A percentile compares a stretch with the other conserved stretches of the same genome.
These are phyloP conservation scores for Sitodiplosis mosellana DNA, from an alignment of 1,140 invertebrate genomes.

Conservation along the genomic window DNA sequence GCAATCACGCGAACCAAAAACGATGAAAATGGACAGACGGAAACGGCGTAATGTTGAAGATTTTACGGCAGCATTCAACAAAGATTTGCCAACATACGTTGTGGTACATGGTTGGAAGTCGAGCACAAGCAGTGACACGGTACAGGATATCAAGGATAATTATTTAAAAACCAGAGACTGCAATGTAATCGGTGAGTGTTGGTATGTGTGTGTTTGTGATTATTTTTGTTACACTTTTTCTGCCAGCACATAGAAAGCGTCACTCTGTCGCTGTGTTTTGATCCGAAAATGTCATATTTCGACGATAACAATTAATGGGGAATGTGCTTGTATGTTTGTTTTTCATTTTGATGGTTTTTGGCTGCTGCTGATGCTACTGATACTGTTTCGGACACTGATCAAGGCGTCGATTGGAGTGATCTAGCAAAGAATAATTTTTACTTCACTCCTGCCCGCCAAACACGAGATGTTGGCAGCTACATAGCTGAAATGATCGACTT, in stretches of 20 bases:
- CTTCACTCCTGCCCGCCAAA: slow-evolving; percentile 39
- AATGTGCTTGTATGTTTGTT: too few relatives aligned
- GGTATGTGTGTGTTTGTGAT: too few relatives aligned
- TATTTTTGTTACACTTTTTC: too few relatives aligned
- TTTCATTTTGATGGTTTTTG: too few relatives aligned
- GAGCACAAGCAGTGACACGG: slow-evolving; percentile 22
- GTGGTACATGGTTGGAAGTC: slow-evolving; percentile 60
- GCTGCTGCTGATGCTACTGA: too few relatives aligned
- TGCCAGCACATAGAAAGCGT: too few relatives aligned
- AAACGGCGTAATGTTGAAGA: background rate
- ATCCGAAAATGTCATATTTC: too few relatives aligned
- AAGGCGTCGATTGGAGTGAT: slow-evolving; percentile 42
- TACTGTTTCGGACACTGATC: background rate
- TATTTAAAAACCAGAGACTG: slow-evolving; percentile 32
- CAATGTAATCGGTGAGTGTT: slow-evolving; percentile 33
- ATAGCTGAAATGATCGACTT: slow-evolving; percentile 39
- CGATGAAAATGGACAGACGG: slow-evolving; percentile 15
- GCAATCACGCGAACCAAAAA: slow-evolving; percentile 15
- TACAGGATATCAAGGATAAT: slow-evolving; percentile 26
- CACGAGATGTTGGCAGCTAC: slow-evolving; percentile 38
- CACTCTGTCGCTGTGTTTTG: too few relatives aligned
- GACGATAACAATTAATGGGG: too few relatives aligned
- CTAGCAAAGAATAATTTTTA: slow-evolving; percentile 43
- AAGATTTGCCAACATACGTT: slow-evolving; percentile 36
- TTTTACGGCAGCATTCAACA: slow-evolving; percentile 31